phyloP scores from a whole-genome alignment of 2,797 vertebrate species.

The Cynopterus sphinx region DNA sequence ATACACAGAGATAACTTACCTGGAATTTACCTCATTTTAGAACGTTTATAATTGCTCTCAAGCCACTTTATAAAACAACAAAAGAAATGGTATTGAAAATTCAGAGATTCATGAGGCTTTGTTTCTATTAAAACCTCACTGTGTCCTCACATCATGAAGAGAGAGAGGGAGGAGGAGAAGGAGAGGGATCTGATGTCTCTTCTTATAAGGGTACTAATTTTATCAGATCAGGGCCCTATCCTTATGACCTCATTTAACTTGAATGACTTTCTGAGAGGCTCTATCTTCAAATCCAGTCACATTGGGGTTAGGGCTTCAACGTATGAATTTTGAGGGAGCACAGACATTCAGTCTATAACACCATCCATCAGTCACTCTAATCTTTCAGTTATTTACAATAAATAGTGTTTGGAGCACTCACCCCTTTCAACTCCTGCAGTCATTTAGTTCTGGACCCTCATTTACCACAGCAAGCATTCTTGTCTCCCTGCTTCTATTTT shows the following conservation, averaged over 20 bases:
- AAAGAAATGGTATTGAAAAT: conserved; percentile 51
- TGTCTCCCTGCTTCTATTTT: neutral
- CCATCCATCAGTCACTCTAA: neutral
- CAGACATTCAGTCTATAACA: neutral
- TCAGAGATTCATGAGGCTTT: conserved; percentile 9
- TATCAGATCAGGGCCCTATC: neutral
- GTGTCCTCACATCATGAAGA: neutral
- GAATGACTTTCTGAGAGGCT: neutral
- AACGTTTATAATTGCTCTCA: conserved; percentile 26
- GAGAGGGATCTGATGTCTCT: neutral
- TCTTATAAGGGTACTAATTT: neutral
- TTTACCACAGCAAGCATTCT: neutral
- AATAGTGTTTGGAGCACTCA: neutral
- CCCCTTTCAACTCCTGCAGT: neutral
- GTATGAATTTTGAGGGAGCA: neutral
- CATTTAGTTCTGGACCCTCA: neutral
- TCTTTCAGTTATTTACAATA: neutral
- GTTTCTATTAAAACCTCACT: conserved; percentile 61
- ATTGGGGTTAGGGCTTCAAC: neutral
- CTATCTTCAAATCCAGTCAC: neutral
- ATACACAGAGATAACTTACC: neutral
- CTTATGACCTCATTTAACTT: neutral
- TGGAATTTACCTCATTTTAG: neutral
- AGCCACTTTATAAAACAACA: conserved; percentile 44
- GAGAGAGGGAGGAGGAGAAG: neutral